Percentiles rank a stretch among this genome's conserved stretches.
phyloP scores from a whole-genome alignment of 1,140 invertebrate species.

The Ceratina australensis region DNA sequence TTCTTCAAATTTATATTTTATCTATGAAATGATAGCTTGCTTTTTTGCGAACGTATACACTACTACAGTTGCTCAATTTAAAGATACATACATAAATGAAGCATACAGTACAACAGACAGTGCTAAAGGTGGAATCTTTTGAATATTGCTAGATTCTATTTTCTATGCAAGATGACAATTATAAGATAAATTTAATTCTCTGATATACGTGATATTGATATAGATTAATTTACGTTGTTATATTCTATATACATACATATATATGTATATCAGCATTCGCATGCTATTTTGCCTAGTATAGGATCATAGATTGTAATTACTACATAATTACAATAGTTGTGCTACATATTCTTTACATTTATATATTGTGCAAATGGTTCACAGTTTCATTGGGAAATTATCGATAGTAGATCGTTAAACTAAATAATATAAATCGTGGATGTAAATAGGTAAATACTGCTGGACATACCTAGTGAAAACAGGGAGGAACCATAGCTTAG shows the following conservation, averaged over 20 bases:
- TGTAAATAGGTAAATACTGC: constrained; percentile 3
- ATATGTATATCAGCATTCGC: constrained; percentile 30
- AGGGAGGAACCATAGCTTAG: constrained; percentile 93
- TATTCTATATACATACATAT: constrained; percentile 21
- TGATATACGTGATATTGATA: constrained; percentile 2
- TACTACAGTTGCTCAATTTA: background rate
- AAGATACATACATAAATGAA: constrained; percentile 15
- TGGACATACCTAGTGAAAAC: constrained; percentile 92
- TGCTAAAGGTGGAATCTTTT: constrained; percentile 3
- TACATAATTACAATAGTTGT: constrained; percentile 31
- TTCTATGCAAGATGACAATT: background rate
- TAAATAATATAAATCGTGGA: background rate
- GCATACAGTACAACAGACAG: background rate
- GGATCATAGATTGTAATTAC: constrained; percentile 35
- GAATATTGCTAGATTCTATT: constrained; percentile 1
- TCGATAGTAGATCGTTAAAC: constrained; percentile 9
- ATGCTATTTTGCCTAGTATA: constrained; percentile 3
- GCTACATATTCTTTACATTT: constrained; percentile 34
- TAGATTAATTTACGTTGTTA: constrained; percentile 20
- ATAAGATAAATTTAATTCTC: constrained; percentile 15
- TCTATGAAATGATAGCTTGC: constrained; percentile 2
- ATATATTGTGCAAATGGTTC: constrained; percentile 79
- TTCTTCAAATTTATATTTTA: constrained; percentile 37
- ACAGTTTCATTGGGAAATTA: constrained; percentile 23
- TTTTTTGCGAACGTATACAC: background rate